Conservation (phyloP, 2,113 vertebrate species). For the Pygoscelis antarcticus region DNA sequence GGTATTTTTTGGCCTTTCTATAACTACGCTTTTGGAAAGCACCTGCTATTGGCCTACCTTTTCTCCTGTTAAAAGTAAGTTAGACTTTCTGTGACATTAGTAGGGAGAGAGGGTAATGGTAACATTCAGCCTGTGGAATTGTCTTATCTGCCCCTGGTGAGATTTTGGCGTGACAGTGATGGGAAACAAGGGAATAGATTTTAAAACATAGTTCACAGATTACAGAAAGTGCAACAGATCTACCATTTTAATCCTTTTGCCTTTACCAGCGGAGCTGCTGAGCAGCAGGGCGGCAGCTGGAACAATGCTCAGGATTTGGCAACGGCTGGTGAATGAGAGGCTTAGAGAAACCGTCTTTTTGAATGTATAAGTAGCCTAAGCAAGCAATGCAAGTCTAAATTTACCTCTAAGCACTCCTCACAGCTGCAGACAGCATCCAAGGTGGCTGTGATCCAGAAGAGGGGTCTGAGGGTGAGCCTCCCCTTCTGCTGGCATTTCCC, state of each 20-base stretch:
- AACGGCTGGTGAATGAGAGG: background rate
- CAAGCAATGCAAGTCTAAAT: background rate
- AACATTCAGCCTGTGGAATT: background rate
- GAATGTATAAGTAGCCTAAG: background rate
- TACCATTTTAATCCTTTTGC: background rate
- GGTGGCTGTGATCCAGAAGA: background rate
- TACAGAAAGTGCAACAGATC: background rate
- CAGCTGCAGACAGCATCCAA: background rate
- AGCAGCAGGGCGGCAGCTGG: background rate
- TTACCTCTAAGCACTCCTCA: background rate
- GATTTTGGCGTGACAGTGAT: background rate
- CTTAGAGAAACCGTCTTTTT: background rate
- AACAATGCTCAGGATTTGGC: background rate
- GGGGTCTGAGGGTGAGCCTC: background rate
- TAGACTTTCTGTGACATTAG: background rate
- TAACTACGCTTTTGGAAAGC: background rate
- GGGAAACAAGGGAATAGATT: background rate
- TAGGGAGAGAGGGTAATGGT: background rate
- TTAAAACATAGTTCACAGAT: background rate
- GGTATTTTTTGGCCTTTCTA: background rate
- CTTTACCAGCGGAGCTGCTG: background rate
- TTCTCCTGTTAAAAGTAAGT: background rate
- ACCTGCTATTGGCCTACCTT: background rate
- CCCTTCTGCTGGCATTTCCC: background rate
- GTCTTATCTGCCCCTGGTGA: background rate